These are phyloP conservation scores for Epinephelus moara DNA, from an alignment of 2,113 vertebrate species.

Conservation along the genomic window DNA sequence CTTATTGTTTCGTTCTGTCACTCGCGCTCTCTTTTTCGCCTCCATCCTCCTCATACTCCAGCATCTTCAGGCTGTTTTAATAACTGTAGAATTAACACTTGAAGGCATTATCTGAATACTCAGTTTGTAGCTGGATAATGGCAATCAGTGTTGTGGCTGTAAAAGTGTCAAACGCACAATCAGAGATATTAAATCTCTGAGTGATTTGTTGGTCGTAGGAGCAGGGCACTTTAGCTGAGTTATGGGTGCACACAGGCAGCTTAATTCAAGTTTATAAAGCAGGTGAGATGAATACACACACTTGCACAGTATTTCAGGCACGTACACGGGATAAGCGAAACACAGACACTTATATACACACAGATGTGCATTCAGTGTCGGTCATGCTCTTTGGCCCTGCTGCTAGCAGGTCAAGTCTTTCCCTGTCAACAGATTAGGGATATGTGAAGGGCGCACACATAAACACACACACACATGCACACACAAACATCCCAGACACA, in stretches of 20 bases:
- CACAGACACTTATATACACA: constrained; percentile 31
- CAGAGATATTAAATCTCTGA: constrained; percentile 48
- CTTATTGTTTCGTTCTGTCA: constrained; percentile 33
- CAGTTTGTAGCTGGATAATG: constrained; percentile 58
- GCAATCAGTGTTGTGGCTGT: constrained; percentile 50
- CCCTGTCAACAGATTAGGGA: constrained; percentile 66
- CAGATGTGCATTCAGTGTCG: constrained; percentile 53
- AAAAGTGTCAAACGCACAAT: constrained; percentile 53
- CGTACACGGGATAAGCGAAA: constrained; percentile 20
- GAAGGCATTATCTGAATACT: constrained; percentile 47
- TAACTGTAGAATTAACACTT: constrained; percentile 52
- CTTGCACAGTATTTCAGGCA: constrained; percentile 37
- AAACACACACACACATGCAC: constrained; percentile 23
- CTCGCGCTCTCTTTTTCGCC: background rate
- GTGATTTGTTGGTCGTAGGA: constrained; percentile 49
- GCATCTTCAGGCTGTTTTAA: constrained; percentile 46
- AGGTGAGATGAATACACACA: constrained; percentile 29
- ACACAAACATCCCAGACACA: constrained; percentile 13
- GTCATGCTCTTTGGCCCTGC: constrained; percentile 60
- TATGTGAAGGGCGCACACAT: constrained; percentile 59
- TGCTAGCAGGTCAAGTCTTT: constrained; percentile 68
- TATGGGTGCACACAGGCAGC: constrained; percentile 7
- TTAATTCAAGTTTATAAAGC: constrained; percentile 53
- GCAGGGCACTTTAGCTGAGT: constrained; percentile 46
- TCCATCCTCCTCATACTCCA: background rate